Percentiles rank a stretch among this genome's conserved stretches.
These are phyloP conservation scores for Onychomys leucogaster DNA, from an alignment of 2,797 vertebrate genomes.

Conservation along the genomic window DNA sequence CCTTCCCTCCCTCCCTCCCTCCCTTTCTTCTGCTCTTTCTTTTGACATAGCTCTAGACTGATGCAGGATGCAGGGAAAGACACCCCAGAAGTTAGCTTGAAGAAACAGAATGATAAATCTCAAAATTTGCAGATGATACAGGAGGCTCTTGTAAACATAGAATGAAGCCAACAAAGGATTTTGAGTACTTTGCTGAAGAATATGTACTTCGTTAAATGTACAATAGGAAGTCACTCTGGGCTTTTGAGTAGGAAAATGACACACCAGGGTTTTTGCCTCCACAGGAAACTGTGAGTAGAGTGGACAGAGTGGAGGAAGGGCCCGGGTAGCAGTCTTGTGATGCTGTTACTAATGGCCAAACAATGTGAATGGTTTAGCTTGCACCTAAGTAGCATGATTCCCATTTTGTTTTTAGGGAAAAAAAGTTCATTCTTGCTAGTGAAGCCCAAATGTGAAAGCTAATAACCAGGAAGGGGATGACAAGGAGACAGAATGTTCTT, in stretches of 20 bases:
- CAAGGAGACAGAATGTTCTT: slow-evolving; percentile 41
- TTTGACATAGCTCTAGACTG: not conserved
- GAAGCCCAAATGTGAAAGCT: slow-evolving; percentile 62
- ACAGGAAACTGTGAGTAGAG: not conserved
- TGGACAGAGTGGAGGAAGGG: not conserved
- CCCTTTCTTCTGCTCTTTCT: not conserved
- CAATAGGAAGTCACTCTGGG: not conserved
- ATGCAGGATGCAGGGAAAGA: not conserved
- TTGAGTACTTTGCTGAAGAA: not conserved
- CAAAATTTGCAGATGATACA: not conserved
- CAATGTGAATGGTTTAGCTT: not conserved
- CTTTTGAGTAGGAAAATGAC: slow-evolving; percentile 34
- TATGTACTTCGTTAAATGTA: slow-evolving; percentile 22
- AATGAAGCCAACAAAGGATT: not conserved
- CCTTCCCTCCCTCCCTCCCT: too few species aligned
- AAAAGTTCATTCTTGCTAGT: slow-evolving; percentile 11
- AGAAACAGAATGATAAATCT: not conserved
- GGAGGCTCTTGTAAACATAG: not conserved
- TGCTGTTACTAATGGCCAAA: not conserved
- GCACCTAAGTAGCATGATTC: not conserved
- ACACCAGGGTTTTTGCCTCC: not conserved
- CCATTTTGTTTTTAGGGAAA: not conserved
- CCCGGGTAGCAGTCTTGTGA: not conserved
- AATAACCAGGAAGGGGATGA: slow-evolving; percentile 28
- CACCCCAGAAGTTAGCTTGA: not conserved